Evolutionary conservation across 2,888 invertebrate species (phyloP), one percentile per base, ranked within the genome.

Genomic region (Acrobasis suavella): DNA sequence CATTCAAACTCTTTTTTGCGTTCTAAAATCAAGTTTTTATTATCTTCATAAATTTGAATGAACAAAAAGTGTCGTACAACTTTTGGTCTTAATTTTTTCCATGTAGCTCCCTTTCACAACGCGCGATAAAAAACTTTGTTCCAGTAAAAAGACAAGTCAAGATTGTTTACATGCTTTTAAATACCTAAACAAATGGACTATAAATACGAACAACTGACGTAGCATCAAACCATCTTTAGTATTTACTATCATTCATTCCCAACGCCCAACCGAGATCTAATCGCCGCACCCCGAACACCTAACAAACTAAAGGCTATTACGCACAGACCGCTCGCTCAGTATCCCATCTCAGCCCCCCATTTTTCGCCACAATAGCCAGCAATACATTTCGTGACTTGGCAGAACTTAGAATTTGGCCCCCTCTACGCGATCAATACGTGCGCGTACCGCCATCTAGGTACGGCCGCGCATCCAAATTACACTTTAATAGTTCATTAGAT

Each of bases 401-500:
- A 91, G 83, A 90, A 90, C 83, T 85, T 86, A 86, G 83, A 86
- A 80, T 80, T 87, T 87, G 87, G 86, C 88, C 87, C 83, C 85
- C 81, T 78, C 80, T 76, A 7, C 75, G 70, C 87, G 91, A 92
- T 91, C 91, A 90, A 92, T 92, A 92, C 87, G 74, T 89, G 91
- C 91, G 91, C 91, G 82, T 83, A 85, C 77, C 88, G 91, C 86
- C 90, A 90, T 89, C 91, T 90, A 90, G 79, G 81, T 72, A 73
- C 83, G 83, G 86, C 84, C 91, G 91, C 91, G 91, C 91, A 92
- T 86, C 87, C 85, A 91, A 92, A 91, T 92, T 91, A 87, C 91
- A 92, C 78, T 92, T 91, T 92, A 92, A 92, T 92, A 92, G 91
- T 92, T 91, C 91, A 92, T 92, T 91, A 92, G 91, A 90, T 90